Evolutionary conservation across 2,113 vertebrate genomes (phyloP), one percentile per base, ranked within the genome.

Genomic region (Actenoides lindsayi): DNA sequence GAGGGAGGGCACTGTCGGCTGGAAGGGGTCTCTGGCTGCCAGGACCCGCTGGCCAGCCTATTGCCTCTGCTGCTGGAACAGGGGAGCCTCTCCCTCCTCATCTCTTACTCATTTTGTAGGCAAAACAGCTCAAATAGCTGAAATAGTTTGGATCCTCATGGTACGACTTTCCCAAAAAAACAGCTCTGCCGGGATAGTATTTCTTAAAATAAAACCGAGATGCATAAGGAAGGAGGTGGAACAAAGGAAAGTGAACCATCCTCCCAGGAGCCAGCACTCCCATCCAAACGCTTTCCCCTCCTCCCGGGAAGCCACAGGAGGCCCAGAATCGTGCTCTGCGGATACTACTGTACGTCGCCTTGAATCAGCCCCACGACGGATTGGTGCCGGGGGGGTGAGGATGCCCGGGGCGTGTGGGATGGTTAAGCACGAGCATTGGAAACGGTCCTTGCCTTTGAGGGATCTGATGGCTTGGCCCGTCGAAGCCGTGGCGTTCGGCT

Each of bases 171-270:
- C 89, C 78, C 86, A 86, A 96, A 90, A 91, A 91, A 65, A 50
- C 79, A 50, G 70, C 67, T 94, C 91, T 1, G 20, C 46, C 0
- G 27, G 87, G 87, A 83, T 93, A 95, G 86, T 90, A 97, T 94
- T 97, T 97, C 97, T 97, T 95, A 96, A 97, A 97, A 95, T 94
- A 95, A 97, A 95, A 95, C n/a, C 0, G 48, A 94, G 94, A 95
- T 84, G 80, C 82, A 87, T 63, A 28, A 94, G 65, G 87, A 94
- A 93, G 77, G 94, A 96, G 91, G 83, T 89, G 89, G 87, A 96
- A 92, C 68, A 85, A 96, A 97, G 75, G 48, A 90, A 95, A 96
- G 81, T 83, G 95, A 95, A 87, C 82, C 87, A 9, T 56, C 74
- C 90, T 94, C 89, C 50, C 60, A 89, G 87, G 91, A 95, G 94